phyloP scores from a whole-genome alignment of 2,113 vertebrate genomes.

The Hystrix cristata region DNA sequence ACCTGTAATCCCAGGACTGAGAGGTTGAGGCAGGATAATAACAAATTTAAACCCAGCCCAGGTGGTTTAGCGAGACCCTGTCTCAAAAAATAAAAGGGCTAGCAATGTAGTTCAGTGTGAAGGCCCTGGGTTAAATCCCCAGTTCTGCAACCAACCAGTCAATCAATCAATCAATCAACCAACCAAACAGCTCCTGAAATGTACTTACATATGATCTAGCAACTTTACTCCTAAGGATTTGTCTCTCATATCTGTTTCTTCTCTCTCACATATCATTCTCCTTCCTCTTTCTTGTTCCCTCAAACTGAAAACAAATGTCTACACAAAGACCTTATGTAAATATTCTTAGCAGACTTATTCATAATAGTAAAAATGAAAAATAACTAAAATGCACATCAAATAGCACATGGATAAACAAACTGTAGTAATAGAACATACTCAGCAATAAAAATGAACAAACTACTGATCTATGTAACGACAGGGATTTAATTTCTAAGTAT shows the following conservation, averaged over 20 bases:
- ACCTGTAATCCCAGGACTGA: neutral
- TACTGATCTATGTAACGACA: neutral
- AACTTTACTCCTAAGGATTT: neutral
- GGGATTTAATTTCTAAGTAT: conserved; percentile 23
- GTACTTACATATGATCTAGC: neutral
- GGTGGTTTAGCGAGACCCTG: neutral
- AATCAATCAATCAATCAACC: neutral
- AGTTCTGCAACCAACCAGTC: neutral
- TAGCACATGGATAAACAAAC: neutral
- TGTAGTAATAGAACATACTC: neutral
- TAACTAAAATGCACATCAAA: neutral
- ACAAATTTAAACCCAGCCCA: neutral
- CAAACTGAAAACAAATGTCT: conserved; percentile 21
- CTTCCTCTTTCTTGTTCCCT: neutral
- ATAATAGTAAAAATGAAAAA: conserved; percentile 26
- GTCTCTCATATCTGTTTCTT: neutral
- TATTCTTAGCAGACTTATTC: conserved; percentile 8
- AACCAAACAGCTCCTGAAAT: neutral
- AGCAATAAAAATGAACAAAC: neutral
- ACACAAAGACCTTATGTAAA: neutral
- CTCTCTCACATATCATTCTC: neutral
- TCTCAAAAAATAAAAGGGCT: neutral
- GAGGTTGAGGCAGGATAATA: neutral
- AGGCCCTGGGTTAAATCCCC: neutral
- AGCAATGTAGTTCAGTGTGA: neutral